A percentile compares a stretch with the other conserved stretches of the same genome.
phyloP scores from a whole-genome alignment of 2,113 vertebrate species.

The Peromyscus californicus region DNA sequence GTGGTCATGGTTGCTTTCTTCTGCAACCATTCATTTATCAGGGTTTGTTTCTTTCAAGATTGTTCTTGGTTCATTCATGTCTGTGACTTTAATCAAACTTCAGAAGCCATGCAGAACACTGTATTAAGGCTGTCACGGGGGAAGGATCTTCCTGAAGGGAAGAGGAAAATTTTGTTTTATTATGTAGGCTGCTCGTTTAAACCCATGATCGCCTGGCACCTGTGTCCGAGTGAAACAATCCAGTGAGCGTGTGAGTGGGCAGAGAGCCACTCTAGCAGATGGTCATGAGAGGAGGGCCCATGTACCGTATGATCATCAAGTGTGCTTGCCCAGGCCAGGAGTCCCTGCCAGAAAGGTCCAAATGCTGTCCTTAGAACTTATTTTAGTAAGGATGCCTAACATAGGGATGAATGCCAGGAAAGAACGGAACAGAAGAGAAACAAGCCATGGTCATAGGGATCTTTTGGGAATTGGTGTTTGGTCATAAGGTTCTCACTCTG shows the following conservation, averaged over 20 bases:
- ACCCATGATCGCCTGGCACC: slow-evolving; percentile 80
- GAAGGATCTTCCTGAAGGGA: slow-evolving; percentile 11
- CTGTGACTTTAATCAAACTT: slow-evolving; percentile 67
- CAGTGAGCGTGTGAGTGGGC: slow-evolving; percentile 82
- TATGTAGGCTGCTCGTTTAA: slow-evolving; percentile 63
- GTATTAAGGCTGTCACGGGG: neutral
- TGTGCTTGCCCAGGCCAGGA: slow-evolving; percentile 80
- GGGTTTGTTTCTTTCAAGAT: neutral
- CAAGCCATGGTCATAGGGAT: neutral
- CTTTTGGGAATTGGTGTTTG: slow-evolving; percentile 30
- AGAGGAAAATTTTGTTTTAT: slow-evolving; percentile 31
- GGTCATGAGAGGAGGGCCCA: slow-evolving; percentile 82
- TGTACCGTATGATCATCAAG: slow-evolving; percentile 71
- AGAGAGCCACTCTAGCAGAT: slow-evolving; percentile 84
- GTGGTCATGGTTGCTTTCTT: neutral
- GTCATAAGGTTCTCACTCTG: neutral
- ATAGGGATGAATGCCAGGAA: slow-evolving; percentile 8
- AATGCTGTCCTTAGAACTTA: slow-evolving; percentile 74
- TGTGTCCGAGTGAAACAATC: slow-evolving; percentile 80
- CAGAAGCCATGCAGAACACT: slow-evolving; percentile 35
- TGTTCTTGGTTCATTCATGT: neutral
- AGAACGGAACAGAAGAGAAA: slow-evolving; percentile 42
- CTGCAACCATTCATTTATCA: neutral
- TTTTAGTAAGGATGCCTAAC: slow-evolving; percentile 59
- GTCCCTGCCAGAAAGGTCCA: slow-evolving; percentile 81